phyloP scores from a whole-genome alignment of 2,888 invertebrate species.

The Aphodius sticticus region DNA sequence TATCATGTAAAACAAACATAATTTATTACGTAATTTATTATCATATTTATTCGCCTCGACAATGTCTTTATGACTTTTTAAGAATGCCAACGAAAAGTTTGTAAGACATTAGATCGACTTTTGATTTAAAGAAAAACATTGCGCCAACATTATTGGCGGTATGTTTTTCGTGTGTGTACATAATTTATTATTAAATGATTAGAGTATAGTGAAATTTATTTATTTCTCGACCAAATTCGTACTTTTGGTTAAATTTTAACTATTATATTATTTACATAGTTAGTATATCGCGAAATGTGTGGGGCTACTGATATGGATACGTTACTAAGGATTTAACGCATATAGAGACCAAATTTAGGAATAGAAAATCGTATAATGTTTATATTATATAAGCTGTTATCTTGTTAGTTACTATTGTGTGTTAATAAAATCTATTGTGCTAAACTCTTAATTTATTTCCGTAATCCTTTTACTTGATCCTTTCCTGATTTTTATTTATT shows the following conservation, averaged over 20 bases:
- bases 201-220: not conserved
- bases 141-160: not conserved
- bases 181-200: not conserved
- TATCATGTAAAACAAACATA: not conserved
- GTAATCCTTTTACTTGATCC: not conserved
- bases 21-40: not conserved
- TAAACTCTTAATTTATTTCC: not conserved
- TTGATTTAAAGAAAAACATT: not conserved
- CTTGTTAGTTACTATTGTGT: not conserved
- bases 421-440: not conserved
- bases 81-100: not conserved
- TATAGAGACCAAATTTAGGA: not conserved
- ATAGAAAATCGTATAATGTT: not conserved
- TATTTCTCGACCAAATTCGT: no score
- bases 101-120: not conserved
- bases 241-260: not conserved
- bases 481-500: not conserved
- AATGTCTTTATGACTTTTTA: not conserved
- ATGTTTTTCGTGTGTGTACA: not conserved
- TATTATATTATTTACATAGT: not conserved
- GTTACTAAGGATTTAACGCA: not conserved
- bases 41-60: not conserved
- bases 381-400: not conserved
- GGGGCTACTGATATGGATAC: not conserved
- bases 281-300: not conserved